Conservation (phyloP, 2,888 invertebrate genomes). For the Anorthoa munda region DNA sequence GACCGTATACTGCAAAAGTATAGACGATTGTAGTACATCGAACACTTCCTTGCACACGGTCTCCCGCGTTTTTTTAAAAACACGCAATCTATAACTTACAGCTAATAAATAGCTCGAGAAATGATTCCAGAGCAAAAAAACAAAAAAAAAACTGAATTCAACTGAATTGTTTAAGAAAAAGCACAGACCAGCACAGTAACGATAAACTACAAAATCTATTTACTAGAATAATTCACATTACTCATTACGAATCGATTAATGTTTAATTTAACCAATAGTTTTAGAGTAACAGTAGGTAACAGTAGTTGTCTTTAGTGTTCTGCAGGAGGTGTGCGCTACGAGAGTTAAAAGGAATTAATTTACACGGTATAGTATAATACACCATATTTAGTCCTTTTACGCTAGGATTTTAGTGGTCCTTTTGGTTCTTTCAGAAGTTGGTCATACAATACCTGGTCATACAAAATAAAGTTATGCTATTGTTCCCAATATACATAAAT, state of each 20-base stretch:
- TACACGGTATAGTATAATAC: neutral
- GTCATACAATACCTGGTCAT: no score
- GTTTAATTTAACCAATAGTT: no score
- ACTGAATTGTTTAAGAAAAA: neutral
- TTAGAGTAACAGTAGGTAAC: neutral
- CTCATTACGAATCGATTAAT: no score
- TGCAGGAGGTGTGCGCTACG: neutral
- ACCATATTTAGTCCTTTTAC: neutral
- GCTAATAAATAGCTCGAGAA: slow-evolving; percentile 1
- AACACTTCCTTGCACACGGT: slow-evolving; percentile 16
- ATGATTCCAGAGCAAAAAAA: slow-evolving; percentile 26
- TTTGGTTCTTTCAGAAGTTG: neutral
- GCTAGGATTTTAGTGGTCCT: neutral
- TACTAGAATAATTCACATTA: no score
- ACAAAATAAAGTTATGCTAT: slow-evolving; percentile 4
- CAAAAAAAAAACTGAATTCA: no score
- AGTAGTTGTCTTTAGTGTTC: neutral
- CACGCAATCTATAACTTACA: slow-evolving; percentile 20
- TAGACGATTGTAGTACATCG: slow-evolving; percentile 38
- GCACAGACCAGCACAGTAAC: no score
- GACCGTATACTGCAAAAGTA: slow-evolving; percentile 44
- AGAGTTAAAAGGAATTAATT: neutral
- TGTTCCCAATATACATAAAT: neutral
- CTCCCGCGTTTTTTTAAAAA: slow-evolving; percentile 30
- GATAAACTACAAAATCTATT: no score